Base-by-base conservation (phyloP, 2,797 vertebrate genomes). In the Sebastolobus alascanus region DNA sequence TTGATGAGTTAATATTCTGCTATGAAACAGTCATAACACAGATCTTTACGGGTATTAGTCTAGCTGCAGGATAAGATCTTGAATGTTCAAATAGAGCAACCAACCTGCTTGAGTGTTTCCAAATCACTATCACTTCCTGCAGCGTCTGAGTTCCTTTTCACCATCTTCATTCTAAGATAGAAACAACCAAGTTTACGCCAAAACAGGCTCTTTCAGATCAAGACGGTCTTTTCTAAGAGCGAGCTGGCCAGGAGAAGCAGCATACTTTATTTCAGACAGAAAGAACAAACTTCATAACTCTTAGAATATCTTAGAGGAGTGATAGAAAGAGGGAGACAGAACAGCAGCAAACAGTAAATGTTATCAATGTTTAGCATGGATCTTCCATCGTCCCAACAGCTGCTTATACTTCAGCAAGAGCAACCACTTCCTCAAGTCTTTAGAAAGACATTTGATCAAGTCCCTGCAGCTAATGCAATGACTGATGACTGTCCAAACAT, bases 41-140 rank as follows among this genome's bases (percentile, higher is more conserved):
- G 6, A 64, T 9, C 7, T 60, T 54, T 7, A 40, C 8, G 46
- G 29, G 18, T 12, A 12, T 38, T 5, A 12, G 18, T 14, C 1
- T 1, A 22, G 27, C 59, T 31, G 4, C 10, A 43, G n/a, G 22
- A 46, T 72, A 40, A 25, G 25, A 29, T 65, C 4, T 4, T 68
- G 2, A 13, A 43, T 16, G 8, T 59, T 73, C 1, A 50, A 40
- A 50, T 14, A 52, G 6, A 75, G 4, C 9, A 70, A 84, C 87
- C 12, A 81, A 97, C 97, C 96, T 97, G 95, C 85, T 97, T 98
- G 66, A 98, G 79, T 84, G 87, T 93, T 75, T 97, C 96, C 93
- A 96, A 75, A 63, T 96, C 94, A 0, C 86, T 84, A 0, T 94
- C 93, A n/a, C 80, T 59, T 73, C 72, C 85, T 73, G 67, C 68